A percentile compares a stretch with the other conserved stretches of the same genome.
Evolutionary conservation across 2,797 vertebrate genomes (phyloP).

Genomic region (Pogonophryne albipinna): DNA sequence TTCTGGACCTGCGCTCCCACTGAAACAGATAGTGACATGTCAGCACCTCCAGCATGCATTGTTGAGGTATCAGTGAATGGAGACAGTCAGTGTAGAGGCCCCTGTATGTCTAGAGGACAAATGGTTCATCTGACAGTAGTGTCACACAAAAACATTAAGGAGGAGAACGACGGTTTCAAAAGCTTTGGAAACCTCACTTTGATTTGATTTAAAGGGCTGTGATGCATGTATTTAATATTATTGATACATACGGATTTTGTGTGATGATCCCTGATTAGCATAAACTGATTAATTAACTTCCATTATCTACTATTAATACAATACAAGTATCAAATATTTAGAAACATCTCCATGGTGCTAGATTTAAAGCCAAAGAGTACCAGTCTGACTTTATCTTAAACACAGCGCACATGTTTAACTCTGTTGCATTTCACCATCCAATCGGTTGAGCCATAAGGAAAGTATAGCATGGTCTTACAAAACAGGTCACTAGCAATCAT

Average conservation of each 20-base stretch:
- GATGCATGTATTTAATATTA: neutral
- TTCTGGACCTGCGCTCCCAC: constrained; percentile 2
- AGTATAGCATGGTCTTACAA: too few relatives aligned
- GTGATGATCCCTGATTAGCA: neutral
- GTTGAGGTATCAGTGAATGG: constrained; percentile 20
- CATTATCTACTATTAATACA: neutral
- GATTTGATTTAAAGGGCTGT: neutral
- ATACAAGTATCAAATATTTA: neutral
- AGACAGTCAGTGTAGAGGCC: constrained; percentile 23
- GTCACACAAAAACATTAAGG: constrained; percentile 27
- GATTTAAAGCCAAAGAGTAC: neutral
- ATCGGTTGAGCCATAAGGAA: too few relatives aligned
- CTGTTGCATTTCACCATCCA: too few relatives aligned
- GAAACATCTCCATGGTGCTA: neutral
- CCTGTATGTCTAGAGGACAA: constrained; percentile 45
- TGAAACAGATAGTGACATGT: constrained; percentile 22
- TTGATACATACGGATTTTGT: neutral
- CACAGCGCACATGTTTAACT: too few relatives aligned
- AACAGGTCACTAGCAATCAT: too few relatives aligned
- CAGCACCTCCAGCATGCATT: constrained; percentile 8
- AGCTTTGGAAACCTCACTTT: neutral
- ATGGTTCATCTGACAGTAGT: neutral
- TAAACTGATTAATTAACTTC: neutral
- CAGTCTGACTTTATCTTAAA: neutral
- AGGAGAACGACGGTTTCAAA: too few relatives aligned